These are phyloP conservation scores for Semicossyphus pulcher DNA, from an alignment of 2,113 vertebrate genomes.

Conservation along the genomic window DNA sequence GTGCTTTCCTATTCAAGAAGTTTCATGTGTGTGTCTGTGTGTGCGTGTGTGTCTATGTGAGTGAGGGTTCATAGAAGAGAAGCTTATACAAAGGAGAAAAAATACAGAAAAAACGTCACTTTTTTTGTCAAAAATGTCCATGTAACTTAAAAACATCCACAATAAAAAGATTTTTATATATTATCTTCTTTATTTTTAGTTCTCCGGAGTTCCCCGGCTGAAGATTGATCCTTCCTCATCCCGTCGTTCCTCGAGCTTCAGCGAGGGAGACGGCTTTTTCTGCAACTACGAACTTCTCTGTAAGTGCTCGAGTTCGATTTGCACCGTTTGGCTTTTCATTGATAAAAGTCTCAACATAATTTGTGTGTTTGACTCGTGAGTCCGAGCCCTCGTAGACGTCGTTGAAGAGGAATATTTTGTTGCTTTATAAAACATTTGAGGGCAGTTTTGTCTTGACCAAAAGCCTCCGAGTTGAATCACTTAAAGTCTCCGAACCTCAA, in stretches of 20 bases:
- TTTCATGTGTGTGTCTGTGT: slow-evolving; percentile 18
- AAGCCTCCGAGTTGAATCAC: slow-evolving; percentile 23
- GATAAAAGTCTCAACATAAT: slow-evolving; percentile 51
- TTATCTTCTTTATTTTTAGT: slow-evolving; percentile 68
- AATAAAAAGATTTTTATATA: slow-evolving; percentile 78
- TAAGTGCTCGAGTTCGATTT: slow-evolving; percentile 52
- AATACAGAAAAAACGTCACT: slow-evolving; percentile 75
- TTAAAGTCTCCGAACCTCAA: slow-evolving; percentile 16
- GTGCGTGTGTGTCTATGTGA: neutral
- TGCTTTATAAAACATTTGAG: slow-evolving; percentile 52
- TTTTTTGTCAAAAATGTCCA: slow-evolving; percentile 64
- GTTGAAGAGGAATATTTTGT: slow-evolving; percentile 22
- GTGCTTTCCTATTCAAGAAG: slow-evolving; percentile 58
- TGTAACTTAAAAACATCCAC: slow-evolving; percentile 78
- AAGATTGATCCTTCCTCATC: slow-evolving; percentile 26
- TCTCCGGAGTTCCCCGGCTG: slow-evolving; percentile 8
- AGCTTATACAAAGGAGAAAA: slow-evolving; percentile 73
- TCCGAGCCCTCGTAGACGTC: slow-evolving; percentile 15
- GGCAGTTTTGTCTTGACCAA: slow-evolving; percentile 38
- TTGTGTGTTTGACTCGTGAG: slow-evolving; percentile 16
- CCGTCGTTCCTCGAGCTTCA: slow-evolving; percentile 23
- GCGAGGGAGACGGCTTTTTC: neutral
- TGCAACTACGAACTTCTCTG: slow-evolving; percentile 31
- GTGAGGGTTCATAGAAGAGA: slow-evolving; percentile 52
- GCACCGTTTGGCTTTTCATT: slow-evolving; percentile 32